A percentile compares a stretch with the other conserved stretches of the same genome.
These are phyloP conservation scores for Oceanodroma tethys DNA, from an alignment of 2,113 vertebrate species.

Conservation along the genomic window DNA sequence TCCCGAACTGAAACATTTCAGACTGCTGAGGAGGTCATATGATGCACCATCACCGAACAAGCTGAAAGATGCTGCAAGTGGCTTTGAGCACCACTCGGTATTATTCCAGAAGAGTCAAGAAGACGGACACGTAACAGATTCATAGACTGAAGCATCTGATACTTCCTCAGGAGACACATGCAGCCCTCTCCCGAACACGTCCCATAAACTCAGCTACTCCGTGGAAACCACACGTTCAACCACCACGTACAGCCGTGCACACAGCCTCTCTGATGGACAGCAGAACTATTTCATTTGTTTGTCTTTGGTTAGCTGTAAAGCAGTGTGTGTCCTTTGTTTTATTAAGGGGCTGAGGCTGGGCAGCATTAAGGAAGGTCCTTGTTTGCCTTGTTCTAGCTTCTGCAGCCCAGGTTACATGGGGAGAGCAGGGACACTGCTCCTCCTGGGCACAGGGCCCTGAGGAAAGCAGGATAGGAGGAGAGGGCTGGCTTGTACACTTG, in stretches of 20 bases:
- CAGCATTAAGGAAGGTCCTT: not conserved
- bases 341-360: not conserved
- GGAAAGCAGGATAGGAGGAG: not conserved
- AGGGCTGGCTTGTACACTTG: not conserved
- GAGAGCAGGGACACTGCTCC: not conserved
- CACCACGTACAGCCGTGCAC: accelerated
- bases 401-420: accelerated
- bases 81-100: not conserved
- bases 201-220: not conserved
- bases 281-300: not conserved
- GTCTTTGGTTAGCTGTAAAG: not conserved
- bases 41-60: not conserved
- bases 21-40: not conserved
- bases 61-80: not conserved
- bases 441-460: not conserved
- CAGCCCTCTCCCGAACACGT: not conserved
- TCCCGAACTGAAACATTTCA: not conserved
- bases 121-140: not conserved
- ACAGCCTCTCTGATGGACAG: not conserved
- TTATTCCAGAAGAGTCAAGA: not conserved
- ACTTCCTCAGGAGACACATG: not conserved
- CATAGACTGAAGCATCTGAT: not conserved
- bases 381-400: not conserved
- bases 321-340: not conserved
- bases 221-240: accelerated